Evolutionary conservation across 2,797 vertebrate species (phyloP).

Genomic region (Sebastes iracundus): DNA sequence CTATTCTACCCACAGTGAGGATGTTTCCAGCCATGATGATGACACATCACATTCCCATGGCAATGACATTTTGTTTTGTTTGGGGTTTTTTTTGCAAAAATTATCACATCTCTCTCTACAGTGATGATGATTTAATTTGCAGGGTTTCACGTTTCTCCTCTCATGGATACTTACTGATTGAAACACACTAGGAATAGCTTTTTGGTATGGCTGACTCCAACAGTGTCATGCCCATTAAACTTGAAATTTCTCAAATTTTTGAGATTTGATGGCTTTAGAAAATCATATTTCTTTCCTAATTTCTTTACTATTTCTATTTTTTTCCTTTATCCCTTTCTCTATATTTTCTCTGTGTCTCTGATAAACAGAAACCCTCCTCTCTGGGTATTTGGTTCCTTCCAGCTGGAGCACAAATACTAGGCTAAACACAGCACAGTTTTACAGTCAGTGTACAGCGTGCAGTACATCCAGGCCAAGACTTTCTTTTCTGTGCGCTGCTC

Average conservation of each 20-base stretch:
- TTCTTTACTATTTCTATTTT: background rate
- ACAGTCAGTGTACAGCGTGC: background rate
- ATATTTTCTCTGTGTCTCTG: too few species aligned
- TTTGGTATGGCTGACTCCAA: too few species aligned
- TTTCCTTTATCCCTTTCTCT: background rate
- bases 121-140: background rate
- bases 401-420: background rate
- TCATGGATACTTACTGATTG: background rate
- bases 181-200: background rate
- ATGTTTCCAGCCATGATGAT: slow-evolving; percentile 10
- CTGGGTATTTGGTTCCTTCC: background rate
- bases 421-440: background rate
- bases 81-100: background rate
- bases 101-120: background rate
- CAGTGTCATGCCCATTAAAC: background rate
- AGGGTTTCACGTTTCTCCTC: background rate
- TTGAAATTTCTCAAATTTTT: background rate
- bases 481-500: rapidly evolving
- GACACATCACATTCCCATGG: background rate
- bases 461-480: too few species aligned
- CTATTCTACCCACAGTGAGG: background rate
- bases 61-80: background rate
- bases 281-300: background rate
- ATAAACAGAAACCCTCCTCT: background rate
- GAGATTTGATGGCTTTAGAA: background rate